These are phyloP conservation scores for Halocynthia aurantium DNA, from an alignment of 23 tunicate genomes.

Conservation along the genomic window DNA sequence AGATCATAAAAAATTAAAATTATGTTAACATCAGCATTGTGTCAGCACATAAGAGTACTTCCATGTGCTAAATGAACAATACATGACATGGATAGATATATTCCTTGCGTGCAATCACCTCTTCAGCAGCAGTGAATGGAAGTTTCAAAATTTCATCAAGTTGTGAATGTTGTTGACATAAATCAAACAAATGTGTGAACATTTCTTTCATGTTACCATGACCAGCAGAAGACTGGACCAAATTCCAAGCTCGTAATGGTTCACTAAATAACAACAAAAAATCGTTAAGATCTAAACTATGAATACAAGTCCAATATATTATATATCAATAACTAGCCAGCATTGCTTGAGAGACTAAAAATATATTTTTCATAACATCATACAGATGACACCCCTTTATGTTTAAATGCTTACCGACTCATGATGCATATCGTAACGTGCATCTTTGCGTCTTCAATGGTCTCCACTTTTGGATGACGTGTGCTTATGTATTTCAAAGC, in stretches of 20 bases:
- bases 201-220: slow-evolving; percentile 14
- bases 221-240: slow-evolving; percentile 28
- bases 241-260: slow-evolving; percentile 37
- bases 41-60: no score
- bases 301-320: no score
- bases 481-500: slow-evolving; percentile 56
- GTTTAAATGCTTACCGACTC: slow-evolving; percentile 32
- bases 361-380: background rate
- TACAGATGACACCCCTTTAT: background rate
- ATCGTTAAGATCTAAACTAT: no score
- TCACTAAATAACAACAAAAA: slow-evolving; percentile 15
- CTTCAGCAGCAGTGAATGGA: slow-evolving; percentile 34
- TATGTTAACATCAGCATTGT: no score
- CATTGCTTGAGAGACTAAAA: background rate
- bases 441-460: slow-evolving; percentile 67
- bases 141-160: slow-evolving; percentile 44
- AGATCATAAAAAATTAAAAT: no score
- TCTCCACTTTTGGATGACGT: slow-evolving; percentile 21
- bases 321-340: background rate
- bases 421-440: slow-evolving; percentile 46
- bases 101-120: slow-evolving; percentile 12
- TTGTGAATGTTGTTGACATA: slow-evolving; percentile 39
- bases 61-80: no score
- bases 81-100: no score
- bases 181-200: slow-evolving; percentile 53